phyloP scores from a whole-genome alignment of 2,113 vertebrate species.

The Thomomys bottae region DNA sequence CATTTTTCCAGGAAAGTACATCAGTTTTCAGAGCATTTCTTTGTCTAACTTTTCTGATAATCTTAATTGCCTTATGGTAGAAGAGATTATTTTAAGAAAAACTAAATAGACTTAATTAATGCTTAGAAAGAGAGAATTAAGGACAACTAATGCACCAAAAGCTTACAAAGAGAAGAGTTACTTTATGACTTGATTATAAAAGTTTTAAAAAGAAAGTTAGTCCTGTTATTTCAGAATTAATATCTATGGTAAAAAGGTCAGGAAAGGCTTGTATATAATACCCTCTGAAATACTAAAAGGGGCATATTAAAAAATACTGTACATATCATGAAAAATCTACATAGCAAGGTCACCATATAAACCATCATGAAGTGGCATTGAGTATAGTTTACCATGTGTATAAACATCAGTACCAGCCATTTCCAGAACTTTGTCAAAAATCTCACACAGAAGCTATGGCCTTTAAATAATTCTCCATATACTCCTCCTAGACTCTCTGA shows the following conservation, averaged over 20 bases:
- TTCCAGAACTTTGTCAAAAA: background rate
- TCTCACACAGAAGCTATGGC: background rate
- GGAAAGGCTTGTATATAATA: background rate
- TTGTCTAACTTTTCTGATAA: background rate
- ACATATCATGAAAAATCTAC: background rate
- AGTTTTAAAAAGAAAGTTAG: background rate
- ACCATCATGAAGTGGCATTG: background rate
- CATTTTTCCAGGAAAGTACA: background rate
- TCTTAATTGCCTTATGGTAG: background rate
- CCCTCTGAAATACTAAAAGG: background rate
- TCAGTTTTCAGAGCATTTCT: background rate
- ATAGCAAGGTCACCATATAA: background rate
- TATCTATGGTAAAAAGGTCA: background rate
- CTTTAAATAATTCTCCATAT: background rate
- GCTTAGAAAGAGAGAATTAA: background rate
- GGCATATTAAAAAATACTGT: background rate
- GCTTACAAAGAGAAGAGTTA: background rate
- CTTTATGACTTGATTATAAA: background rate
- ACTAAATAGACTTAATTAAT: no score
- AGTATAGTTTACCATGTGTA: background rate
- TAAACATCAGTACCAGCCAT: background rate
- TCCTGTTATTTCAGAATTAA: background rate
- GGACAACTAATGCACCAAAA: background rate
- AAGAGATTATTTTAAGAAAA: background rate
- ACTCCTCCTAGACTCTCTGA: background rate